Percentiles rank a stretch among this genome's conserved stretches.
These are phyloP conservation scores for Prunella fulvescens DNA, from an alignment of 2,113 vertebrate species.

Conservation along the genomic window DNA sequence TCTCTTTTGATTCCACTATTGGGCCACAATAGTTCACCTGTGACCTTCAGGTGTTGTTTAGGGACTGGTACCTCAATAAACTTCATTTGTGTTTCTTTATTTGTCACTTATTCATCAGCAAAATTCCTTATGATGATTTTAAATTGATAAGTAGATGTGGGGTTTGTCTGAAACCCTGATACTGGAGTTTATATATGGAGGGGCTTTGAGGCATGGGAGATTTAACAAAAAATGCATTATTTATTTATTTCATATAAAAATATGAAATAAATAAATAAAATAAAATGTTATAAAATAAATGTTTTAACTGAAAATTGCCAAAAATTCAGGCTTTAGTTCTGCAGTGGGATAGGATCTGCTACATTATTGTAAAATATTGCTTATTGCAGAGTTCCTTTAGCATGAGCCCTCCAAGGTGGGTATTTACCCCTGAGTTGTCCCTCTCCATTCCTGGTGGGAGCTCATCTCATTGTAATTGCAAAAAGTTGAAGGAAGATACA, in stretches of 20 bases:
- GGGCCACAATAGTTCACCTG: background rate
- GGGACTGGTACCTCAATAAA: background rate
- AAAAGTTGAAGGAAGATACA: background rate
- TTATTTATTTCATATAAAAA: background rate
- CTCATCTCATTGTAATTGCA: background rate
- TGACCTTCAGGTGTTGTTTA: background rate
- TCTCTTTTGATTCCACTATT: background rate
- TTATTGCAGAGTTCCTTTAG: background rate
- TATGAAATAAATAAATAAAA: too few relatives aligned
- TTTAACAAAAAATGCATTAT: background rate
- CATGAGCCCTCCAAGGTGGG: background rate
- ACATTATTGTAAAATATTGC: fast-evolving
- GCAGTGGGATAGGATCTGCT: too few relatives aligned
- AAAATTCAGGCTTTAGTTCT: background rate
- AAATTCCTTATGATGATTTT: background rate
- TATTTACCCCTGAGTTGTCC: fast-evolving
- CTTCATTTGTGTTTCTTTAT: background rate
- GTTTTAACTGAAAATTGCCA: background rate
- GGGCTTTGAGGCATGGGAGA: background rate
- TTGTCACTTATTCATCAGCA: background rate
- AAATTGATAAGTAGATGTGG: background rate
- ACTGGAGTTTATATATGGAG: background rate
- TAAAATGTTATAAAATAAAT: background rate
- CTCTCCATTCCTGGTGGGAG: background rate
- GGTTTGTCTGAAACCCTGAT: background rate